Percentiles rank a stretch among this genome's conserved stretches.
Evolutionary conservation across 1,140 invertebrate genomes (phyloP).

Genomic region (Drosophila seguyi): DNA sequence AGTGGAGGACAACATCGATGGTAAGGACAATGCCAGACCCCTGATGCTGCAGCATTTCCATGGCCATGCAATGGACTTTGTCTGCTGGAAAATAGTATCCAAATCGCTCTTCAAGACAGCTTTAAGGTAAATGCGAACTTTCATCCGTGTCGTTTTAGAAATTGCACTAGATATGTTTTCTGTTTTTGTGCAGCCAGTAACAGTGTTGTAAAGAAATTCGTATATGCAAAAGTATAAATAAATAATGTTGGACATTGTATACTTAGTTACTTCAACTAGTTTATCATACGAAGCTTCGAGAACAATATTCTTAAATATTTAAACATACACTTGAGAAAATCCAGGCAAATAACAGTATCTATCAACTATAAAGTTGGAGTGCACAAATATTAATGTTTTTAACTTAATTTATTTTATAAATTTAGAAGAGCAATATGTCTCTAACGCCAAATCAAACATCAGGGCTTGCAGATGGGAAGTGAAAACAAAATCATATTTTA

Average conservation of each 20-base stretch:
- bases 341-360: too few species aligned
- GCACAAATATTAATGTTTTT: not conserved
- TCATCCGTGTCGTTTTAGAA: not conserved
- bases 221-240: not conserved
- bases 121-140: constrained; percentile 3
- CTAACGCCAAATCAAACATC: not conserved
- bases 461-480: not conserved
- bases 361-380: too few species aligned
- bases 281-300: not conserved
- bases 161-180: not conserved
- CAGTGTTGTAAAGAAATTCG: not conserved
- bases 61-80: constrained; percentile 39
- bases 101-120: constrained; percentile 10
- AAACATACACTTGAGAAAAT: not conserved
- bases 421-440: not conserved
- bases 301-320: not conserved
- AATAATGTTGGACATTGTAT: not conserved
- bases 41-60: constrained; percentile 30
- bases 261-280: not conserved
- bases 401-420: not conserved
- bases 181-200: not conserved
- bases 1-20: constrained; percentile 32
- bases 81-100: not conserved
- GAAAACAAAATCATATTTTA: constrained; percentile 40
- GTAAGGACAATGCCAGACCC: constrained; percentile 55